A percentile compares a stretch with the other conserved stretches of the same genome.
Evolutionary conservation across 2,888 invertebrate species (phyloP).

Genomic region (Drosophila mulleri): DNA sequence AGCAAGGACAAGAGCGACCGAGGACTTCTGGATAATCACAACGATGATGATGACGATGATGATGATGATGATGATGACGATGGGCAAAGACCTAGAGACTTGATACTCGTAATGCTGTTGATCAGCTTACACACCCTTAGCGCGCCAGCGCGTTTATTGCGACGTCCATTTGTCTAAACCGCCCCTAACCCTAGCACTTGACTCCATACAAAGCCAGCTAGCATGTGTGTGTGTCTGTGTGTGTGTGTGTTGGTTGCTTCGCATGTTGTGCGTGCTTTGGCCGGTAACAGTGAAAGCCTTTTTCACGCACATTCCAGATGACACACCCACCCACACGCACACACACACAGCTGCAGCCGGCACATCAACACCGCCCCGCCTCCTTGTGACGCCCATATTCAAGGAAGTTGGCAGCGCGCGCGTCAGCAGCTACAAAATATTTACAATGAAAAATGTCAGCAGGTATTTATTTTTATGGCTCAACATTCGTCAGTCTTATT

Average conservation of each 20-base stretch:
- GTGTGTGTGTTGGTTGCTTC: slow-evolving; percentile 14
- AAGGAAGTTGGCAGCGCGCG: slow-evolving; percentile 63
- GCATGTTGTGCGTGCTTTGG: slow-evolving; percentile 51
- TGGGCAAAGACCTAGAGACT: slow-evolving; percentile 19
- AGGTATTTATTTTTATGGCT: slow-evolving; percentile 80
- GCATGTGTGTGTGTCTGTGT: slow-evolving; percentile 8
- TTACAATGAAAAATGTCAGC: slow-evolving; percentile 82
- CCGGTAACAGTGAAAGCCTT: slow-evolving; percentile 56
- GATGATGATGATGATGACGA: slow-evolving; percentile 17
- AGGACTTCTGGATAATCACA: slow-evolving; percentile 23
- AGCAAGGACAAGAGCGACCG: slow-evolving; percentile 18
- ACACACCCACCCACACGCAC: slow-evolving; percentile 51
- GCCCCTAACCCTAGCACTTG: background rate
- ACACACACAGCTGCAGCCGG: slow-evolving; percentile 5
- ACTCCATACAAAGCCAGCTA: background rate
- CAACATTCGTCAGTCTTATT: slow-evolving; percentile 80
- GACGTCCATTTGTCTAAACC: slow-evolving; percentile 71
- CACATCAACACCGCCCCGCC: background rate
- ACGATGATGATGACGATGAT: slow-evolving; percentile 10
- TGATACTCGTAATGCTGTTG: slow-evolving; percentile 69
- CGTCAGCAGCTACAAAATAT: slow-evolving; percentile 79
- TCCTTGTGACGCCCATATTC: slow-evolving; percentile 40
- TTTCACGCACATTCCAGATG: slow-evolving; percentile 39
- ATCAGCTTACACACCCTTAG: slow-evolving; percentile 72
- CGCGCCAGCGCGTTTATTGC: slow-evolving; percentile 47